Evolutionary conservation across 2,888 invertebrate genomes (phyloP).

Genomic region (Cheilosia urbana): DNA sequence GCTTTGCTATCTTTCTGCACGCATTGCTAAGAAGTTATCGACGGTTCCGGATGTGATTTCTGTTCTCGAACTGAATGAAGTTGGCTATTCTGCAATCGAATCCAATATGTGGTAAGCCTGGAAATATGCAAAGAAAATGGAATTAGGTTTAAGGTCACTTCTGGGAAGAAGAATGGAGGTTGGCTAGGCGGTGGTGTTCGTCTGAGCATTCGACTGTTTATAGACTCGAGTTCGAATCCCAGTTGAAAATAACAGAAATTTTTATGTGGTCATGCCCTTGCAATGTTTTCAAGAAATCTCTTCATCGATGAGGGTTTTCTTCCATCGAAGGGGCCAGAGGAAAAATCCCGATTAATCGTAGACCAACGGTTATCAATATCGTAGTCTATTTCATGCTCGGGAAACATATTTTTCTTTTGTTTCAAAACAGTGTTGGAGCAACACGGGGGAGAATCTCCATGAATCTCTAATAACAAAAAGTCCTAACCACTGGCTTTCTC

Average conservation of each 20-base stretch:
- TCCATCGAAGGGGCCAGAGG: constrained; percentile 79
- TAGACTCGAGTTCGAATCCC: constrained; percentile 52
- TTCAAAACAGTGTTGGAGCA: background rate
- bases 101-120: background rate
- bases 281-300: constrained; percentile 16
- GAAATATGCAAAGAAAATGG: constrained; percentile 43
- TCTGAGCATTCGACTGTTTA: background rate
- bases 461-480: too few relatives aligned
- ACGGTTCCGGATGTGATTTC: background rate
- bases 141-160: background rate
- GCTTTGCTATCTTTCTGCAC: constrained; percentile 34
- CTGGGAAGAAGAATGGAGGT: background rate
- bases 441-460: too few relatives aligned
- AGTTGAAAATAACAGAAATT: constrained; percentile 58
- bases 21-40: background rate
- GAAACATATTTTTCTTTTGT: constrained; percentile 77
- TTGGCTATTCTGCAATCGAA: background rate
- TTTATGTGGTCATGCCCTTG: constrained; percentile 70
- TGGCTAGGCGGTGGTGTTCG: constrained; percentile 30
- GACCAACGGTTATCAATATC: constrained; percentile 78
- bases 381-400: constrained; percentile 82
- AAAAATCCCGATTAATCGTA: constrained; percentile 82
- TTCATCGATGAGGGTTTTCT: constrained; percentile 72
- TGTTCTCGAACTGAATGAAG: background rate
- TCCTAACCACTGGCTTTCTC: background rate